phyloP scores from a whole-genome alignment of 2,113 vertebrate species.

The Paramisgurnus dabryanus region DNA sequence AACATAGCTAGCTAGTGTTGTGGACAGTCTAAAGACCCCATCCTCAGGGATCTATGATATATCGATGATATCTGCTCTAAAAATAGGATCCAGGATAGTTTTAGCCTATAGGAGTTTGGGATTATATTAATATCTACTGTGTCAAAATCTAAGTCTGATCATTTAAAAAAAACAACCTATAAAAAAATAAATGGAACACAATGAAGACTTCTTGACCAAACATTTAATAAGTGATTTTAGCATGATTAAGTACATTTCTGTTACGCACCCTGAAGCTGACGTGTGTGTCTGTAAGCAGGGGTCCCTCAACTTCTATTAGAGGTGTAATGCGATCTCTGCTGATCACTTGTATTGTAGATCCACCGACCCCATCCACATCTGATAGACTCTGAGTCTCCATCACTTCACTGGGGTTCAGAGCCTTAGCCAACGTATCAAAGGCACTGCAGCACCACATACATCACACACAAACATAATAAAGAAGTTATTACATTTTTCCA shows the following conservation, averaged over 20 bases:
- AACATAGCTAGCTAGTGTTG: too few species aligned
- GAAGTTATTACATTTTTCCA: not conserved
- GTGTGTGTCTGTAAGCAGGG: constrained; percentile 94
- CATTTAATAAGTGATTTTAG: not conserved
- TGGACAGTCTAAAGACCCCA: too few species aligned
- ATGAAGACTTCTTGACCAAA: too few species aligned
- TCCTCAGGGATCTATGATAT: too few species aligned
- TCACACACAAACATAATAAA: constrained; percentile 18
- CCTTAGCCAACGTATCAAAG: constrained; percentile 98
- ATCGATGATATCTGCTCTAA: too few species aligned
- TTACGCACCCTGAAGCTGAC: constrained; percentile 90
- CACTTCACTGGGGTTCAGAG: constrained; percentile 87
- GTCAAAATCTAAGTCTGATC: too few species aligned
- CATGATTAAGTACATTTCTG: not conserved
- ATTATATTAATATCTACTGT: too few species aligned
- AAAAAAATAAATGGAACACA: too few species aligned
- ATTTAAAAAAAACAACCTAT: too few species aligned
- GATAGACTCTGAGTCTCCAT: constrained; percentile 74
- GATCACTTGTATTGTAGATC: constrained; percentile 92
- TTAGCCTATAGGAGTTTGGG: too few species aligned
- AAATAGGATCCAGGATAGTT: too few species aligned
- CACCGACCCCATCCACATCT: constrained; percentile 79
- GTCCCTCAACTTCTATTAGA: constrained; percentile 97
- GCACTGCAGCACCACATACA: constrained; percentile 76
- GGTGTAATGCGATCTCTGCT: constrained; percentile 94